These are phyloP conservation scores for Turritopsis rubra DNA, from an alignment of 30 jellyfish, hydroid and myxozoan species.

Conservation along the genomic window DNA sequence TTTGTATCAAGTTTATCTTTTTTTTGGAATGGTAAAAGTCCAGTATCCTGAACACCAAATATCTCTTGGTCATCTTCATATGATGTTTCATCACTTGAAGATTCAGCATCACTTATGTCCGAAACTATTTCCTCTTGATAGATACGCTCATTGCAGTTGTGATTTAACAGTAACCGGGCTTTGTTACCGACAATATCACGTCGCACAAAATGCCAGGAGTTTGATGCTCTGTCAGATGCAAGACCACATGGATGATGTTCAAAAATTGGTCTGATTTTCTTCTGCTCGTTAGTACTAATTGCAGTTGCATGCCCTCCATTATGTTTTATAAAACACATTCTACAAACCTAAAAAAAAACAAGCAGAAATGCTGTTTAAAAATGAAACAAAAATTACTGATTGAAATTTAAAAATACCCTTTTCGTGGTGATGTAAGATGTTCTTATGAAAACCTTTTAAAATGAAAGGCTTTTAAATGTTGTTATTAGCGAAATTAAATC, in stretches of 20 bases:
- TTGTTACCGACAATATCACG: conserved; percentile 7
- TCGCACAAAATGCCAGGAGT: conserved; percentile 33
- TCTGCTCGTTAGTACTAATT: not conserved
- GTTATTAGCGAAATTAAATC: too few species aligned
- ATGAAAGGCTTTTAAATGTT: too few species aligned
- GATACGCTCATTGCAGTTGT: not conserved
- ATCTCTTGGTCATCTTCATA: not conserved
- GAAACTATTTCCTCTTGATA: not conserved
- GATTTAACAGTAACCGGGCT: not conserved
- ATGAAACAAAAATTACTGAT: too few species aligned
- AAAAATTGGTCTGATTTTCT: conserved; percentile 1
- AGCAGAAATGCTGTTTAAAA: too few species aligned
- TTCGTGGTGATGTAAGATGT: too few species aligned
- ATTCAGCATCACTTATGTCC: not conserved
- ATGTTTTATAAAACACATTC: conserved; percentile 16
- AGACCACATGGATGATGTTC: conserved; percentile 28
- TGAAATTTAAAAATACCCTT: too few species aligned
- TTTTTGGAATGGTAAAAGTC: not conserved
- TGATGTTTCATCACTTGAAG: not conserved
- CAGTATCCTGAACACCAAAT: not conserved
- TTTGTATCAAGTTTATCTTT: not conserved
- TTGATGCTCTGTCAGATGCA: conserved; percentile 28
- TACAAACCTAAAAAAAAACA: conserved; percentile 23
- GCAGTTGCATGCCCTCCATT: conserved; percentile 5
- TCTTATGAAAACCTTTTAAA: too few species aligned